These are phyloP conservation scores for Stomatorhinus walkeri DNA, from an alignment of 2,797 vertebrate species.

Conservation along the genomic window DNA sequence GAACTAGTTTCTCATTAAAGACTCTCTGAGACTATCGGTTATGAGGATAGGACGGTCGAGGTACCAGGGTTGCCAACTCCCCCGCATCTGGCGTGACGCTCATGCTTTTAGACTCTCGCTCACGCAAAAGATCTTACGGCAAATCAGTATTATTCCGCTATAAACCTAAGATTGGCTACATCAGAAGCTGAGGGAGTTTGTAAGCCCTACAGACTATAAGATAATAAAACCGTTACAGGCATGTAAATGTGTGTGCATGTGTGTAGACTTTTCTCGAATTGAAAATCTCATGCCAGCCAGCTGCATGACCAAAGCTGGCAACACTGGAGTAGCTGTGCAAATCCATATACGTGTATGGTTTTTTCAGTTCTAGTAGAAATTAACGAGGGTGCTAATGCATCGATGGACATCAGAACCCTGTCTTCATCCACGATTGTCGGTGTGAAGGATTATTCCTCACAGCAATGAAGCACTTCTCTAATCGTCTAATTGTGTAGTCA, in stretches of 20 bases:
- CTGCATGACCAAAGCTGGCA: background rate
- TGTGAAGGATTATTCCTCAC: background rate
- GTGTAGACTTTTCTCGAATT: background rate
- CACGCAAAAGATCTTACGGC: background rate
- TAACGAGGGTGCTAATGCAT: background rate
- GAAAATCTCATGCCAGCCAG: background rate
- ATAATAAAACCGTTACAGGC: background rate
- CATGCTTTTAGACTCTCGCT: background rate
- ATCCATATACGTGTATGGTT: background rate
- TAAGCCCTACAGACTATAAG: background rate
- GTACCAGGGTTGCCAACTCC: background rate
- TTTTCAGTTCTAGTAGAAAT: background rate
- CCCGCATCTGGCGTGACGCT: background rate
- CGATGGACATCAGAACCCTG: background rate
- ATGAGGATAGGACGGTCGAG: background rate
- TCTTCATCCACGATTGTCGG: background rate
- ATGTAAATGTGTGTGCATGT: background rate
- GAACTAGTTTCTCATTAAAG: background rate
- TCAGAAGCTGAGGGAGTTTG: background rate
- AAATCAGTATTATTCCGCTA: background rate
- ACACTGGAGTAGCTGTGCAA: background rate
- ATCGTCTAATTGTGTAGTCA: background rate
- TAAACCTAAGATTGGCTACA: background rate
- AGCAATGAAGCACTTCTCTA: background rate
- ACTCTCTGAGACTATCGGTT: background rate